Evolutionary conservation across 2,797 vertebrate genomes (phyloP).

Genomic region (Pseudotriccus pelzelni): DNA sequence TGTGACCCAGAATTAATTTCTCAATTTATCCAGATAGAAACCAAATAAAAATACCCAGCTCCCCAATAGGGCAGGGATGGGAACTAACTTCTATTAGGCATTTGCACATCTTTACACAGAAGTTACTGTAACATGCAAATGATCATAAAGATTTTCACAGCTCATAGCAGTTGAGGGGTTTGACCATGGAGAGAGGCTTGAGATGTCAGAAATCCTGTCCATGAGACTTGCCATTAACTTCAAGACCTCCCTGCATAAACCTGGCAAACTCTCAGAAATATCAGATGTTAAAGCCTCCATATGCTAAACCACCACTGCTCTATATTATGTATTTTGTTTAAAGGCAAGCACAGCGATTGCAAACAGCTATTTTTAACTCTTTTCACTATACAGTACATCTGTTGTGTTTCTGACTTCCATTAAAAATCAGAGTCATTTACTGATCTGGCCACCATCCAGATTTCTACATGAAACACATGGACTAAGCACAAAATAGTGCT

Average conservation of each 20-base stretch:
- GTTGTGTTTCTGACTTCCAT: conserved; percentile 53
- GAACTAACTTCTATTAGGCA: background rate
- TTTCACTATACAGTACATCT: conserved; percentile 61
- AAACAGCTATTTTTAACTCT: conserved; percentile 67
- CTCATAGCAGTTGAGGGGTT: background rate
- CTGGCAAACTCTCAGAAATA: background rate
- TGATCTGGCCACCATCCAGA: conserved; percentile 58
- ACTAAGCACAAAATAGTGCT: conserved; percentile 35
- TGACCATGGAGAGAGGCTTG: background rate
- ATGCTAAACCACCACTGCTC: conserved; percentile 15
- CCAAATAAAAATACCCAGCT: background rate
- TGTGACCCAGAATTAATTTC: background rate
- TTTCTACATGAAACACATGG: conserved; percentile 51
- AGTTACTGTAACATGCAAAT: background rate
- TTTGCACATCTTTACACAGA: background rate
- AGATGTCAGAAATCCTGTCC: background rate
- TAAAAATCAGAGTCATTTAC: conserved; percentile 61
- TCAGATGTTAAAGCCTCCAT: background rate
- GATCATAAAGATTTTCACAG: background rate
- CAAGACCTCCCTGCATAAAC: background rate
- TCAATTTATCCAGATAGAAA: background rate
- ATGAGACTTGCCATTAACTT: background rate
- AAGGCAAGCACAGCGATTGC: conserved; percentile 27
- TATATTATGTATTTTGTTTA: background rate
- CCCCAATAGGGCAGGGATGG: background rate